These are phyloP conservation scores for Heteromyza rotundicornis DNA, from an alignment of 2,888 invertebrate species.

Conservation along the genomic window DNA sequence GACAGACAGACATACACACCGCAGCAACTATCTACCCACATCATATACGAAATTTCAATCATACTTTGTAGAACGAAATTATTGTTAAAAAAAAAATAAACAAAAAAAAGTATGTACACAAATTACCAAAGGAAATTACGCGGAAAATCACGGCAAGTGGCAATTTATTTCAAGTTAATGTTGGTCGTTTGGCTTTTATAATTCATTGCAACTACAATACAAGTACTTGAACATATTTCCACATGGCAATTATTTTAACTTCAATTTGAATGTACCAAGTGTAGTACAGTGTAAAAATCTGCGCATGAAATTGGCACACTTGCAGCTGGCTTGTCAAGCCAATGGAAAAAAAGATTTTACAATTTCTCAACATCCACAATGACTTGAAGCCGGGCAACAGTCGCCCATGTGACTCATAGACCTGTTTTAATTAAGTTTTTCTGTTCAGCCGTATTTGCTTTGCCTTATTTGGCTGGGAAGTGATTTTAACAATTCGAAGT, in stretches of 20 bases:
- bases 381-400: too few relatives aligned
- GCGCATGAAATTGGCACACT: background rate
- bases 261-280: too few relatives aligned
- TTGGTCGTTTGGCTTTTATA: too few relatives aligned
- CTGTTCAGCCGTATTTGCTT: background rate
- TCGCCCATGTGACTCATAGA: constrained; percentile 21
- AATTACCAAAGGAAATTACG: constrained; percentile 50
- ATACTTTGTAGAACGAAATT: too few relatives aligned
- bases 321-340: background rate
- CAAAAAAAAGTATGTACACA: background rate
- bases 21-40: too few relatives aligned
- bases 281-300: too few relatives aligned
- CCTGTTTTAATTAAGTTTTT: constrained; percentile 21
- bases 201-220: too few relatives aligned
- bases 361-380: too few relatives aligned
- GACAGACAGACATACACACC: background rate
- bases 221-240: background rate
- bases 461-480: background rate
- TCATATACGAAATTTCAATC: too few relatives aligned
- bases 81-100: background rate
- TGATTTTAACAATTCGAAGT: too few relatives aligned
- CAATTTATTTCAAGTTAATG: constrained; percentile 48
- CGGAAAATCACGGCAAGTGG: constrained; percentile 48
- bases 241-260: too few relatives aligned
- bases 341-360: background rate